Base-by-base conservation (phyloP, 1,140 invertebrate genomes). In the Drosophila punjabiensis region DNA sequence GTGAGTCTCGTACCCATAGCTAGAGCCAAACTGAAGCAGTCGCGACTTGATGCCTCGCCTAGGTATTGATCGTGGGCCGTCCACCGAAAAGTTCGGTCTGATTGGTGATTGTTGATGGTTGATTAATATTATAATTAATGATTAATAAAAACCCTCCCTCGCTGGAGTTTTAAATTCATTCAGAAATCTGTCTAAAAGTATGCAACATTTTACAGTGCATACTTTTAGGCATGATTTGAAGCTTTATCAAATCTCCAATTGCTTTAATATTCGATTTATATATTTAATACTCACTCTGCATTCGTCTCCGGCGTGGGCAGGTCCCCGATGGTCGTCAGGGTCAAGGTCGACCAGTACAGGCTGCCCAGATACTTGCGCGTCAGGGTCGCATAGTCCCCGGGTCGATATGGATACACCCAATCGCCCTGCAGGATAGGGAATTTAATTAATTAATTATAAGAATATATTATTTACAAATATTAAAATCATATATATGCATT, bases 311-410 rank as follows among this genome's bases (percentile, higher is more conserved):
- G 98, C 5, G 98, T 98, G 5, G 98, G 98, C 48, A 99, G 95
- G 91, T 99, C 98, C 7, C 97, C 97, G 70, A 99, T 99, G 13
- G 98, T 99, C 10, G 98, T 99, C n/a, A 99, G 94, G 0, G 98
- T 99, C 30, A 99, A 94, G 3, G 98, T 99, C 5, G 98, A 98
- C 98, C 98, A 99, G 93, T 99, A 99, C 5, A 99, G 94, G 4
- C 98, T 99, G 43, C 97, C 97, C 9, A 99, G 95, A 93, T 99
- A 99, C 93, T 99, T 99, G 76, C 98, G 95, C 1, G 97, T 97
- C 9, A 99, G 94, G 0, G 97, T 97, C 0, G 96, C 96, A 93
- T 97, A 98, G 83, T 97, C 97, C 24, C 96, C 96, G 32, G 96
- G 96, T 62, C 97, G 95, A 89, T 98, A 97, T 0, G 98, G 98